Evolutionary conservation across 2,113 vertebrate species (phyloP).

Genomic region (Pimephales promelas): DNA sequence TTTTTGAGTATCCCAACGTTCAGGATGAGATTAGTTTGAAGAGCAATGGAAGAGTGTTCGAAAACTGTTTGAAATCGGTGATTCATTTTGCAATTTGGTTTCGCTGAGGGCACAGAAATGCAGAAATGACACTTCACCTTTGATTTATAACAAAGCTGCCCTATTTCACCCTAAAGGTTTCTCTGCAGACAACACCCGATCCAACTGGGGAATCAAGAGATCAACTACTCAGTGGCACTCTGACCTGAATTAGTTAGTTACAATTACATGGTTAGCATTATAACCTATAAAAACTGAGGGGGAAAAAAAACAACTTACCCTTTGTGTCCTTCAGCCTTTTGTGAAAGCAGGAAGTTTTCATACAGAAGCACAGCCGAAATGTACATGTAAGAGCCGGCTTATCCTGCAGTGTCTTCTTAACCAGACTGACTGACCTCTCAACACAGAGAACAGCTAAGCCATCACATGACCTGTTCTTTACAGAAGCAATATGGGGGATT

Average conservation of each 20-base stretch:
- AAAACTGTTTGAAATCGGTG: not conserved
- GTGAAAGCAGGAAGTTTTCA: constrained; percentile 8
- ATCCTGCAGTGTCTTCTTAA: constrained; percentile 63
- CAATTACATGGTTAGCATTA: not conserved
- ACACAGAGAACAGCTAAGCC: constrained; percentile 34
- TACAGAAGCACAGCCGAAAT: constrained; percentile 32
- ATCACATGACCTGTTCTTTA: constrained; percentile 61
- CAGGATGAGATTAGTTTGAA: not conserved
- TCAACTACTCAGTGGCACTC: not conserved
- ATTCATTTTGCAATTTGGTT: not conserved
- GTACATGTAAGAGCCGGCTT: constrained; percentile 50
- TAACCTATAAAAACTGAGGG: no score
- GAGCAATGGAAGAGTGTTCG: not conserved
- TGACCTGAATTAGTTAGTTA: not conserved
- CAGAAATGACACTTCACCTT: not conserved
- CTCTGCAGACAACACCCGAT: not conserved
- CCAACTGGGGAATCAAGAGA: constrained; percentile 3
- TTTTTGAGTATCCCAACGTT: not conserved
- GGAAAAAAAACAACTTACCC: constrained; percentile 51
- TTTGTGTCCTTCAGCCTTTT: constrained; percentile 5
- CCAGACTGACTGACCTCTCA: constrained; percentile 43
- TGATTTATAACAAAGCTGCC: not conserved
- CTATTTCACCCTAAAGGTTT: not conserved
- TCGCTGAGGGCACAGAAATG: not conserved
- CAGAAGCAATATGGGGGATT: not conserved